Evolutionary conservation across 2,888 invertebrate species (phyloP), one percentile per base, ranked within the genome.

Genomic region (Physocephala rufipes): DNA sequence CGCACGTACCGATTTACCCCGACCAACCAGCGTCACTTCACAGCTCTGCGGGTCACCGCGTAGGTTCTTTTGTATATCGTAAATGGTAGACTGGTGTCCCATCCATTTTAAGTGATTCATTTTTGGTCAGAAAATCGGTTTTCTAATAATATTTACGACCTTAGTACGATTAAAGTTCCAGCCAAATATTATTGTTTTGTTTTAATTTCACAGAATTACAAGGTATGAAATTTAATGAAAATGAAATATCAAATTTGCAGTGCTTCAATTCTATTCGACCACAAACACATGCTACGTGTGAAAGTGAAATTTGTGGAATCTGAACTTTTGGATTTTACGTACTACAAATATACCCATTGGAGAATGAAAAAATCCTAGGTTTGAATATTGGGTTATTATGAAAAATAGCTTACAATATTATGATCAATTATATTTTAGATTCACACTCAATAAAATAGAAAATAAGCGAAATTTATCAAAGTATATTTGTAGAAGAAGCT

Each of bases 21-120:
- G 82, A 67, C 81, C 83, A 30, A 82, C 81, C 7, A 86, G 74
- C 7, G 82, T 78, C 43, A 86, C 84, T 73, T 86, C 86, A 76
- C 84, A 85, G 53, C 79, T 80, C 24, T 80, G 78, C 45, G 77
- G 77, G 76, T 84, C 84, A 55, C 78, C 77, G 30, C 82, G 81
- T 15, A 85, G 77, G 63, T 78, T 76, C 67, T 82, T 82, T 71
- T 85, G 85, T 53, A 85, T 83, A 71, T 85, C 85, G 74, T 85
- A 81, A 67, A 86, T 82, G 51, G 85, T 85, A 69, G 81, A 78
- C 73, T 84, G 80, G 77, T 86, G 86, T 28, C 85, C 85, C 84
- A 85, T 85, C 86, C 86, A 86, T 77, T 84, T 85, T 19, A 86
- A 78, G 71, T 85, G 80, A 79, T 85, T 85, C 85, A 82, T 81